phyloP scores from a whole-genome alignment of 2,888 invertebrate genomes.

The Drosophila macrospina region DNA sequence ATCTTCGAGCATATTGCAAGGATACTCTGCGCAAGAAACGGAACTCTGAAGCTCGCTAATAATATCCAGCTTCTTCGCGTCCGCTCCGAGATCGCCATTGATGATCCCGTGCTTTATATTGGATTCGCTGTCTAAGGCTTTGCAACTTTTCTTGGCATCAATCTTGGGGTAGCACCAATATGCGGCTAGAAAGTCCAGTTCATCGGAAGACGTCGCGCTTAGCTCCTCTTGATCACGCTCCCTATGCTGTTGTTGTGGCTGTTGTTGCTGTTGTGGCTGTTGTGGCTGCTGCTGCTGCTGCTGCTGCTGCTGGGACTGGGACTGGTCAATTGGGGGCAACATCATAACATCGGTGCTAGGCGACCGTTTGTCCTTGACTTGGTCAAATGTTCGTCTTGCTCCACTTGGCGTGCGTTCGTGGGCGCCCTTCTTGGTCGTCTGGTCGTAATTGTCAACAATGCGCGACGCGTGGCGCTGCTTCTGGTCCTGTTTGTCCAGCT shows the following conservation, averaged over 20 bases:
- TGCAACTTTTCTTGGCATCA: neutral
- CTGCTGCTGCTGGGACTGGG: neutral
- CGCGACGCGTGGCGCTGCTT: slow-evolving; percentile 34
- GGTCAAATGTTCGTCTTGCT: neutral
- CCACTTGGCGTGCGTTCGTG: neutral
- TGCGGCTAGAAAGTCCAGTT: slow-evolving; percentile 48
- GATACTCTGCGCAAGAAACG: neutral
- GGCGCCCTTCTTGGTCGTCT: slow-evolving; percentile 21
- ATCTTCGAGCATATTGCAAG: neutral
- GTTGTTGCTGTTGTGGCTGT: neutral
- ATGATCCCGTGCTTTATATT: neutral
- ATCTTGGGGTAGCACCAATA: slow-evolving; percentile 41
- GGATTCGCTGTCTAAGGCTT: neutral
- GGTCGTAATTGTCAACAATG: slow-evolving; percentile 40
- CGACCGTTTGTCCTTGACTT: slow-evolving; percentile 7
- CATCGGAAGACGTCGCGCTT: slow-evolving; percentile 39
- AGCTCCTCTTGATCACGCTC: slow-evolving; percentile 26
- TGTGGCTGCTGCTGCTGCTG: neutral
- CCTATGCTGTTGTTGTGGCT: neutral
- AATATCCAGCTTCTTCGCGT: neutral
- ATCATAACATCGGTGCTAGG: slow-evolving; percentile 9
- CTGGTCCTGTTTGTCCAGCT: slow-evolving; percentile 50
- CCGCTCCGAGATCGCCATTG: neutral
- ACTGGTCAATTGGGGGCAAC: neutral
- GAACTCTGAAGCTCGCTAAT: slow-evolving; percentile 5